phyloP scores from a whole-genome alignment of 1,140 invertebrate species.

The Chironomus tepperi region DNA sequence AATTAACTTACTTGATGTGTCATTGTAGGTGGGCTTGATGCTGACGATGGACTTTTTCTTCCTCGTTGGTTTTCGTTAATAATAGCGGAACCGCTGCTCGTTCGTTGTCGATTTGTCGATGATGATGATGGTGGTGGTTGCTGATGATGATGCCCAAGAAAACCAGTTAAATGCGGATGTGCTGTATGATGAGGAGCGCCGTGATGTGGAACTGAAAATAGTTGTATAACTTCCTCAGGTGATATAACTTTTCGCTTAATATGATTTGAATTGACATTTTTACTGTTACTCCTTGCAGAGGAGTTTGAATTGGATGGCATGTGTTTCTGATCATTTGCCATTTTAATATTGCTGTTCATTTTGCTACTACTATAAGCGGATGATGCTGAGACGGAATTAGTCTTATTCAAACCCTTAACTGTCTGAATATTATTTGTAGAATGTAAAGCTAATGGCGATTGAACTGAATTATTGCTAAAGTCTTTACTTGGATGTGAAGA shows the following conservation, averaged over 20 bases:
- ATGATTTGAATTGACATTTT: constrained; percentile 19
- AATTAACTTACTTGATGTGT: constrained; percentile 49
- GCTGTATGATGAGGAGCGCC: background rate
- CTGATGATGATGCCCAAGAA: constrained; percentile 12
- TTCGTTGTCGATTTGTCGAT: background rate
- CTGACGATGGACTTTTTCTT: constrained; percentile 35
- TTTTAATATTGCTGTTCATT: constrained; percentile 11
- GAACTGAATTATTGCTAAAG: background rate
- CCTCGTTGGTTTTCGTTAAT: background rate
- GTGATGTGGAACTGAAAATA: constrained; percentile 19
- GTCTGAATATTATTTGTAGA: constrained; percentile 15
- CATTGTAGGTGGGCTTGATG: constrained; percentile 63
- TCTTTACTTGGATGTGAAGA: constrained; percentile 15
- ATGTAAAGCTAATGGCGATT: background rate
- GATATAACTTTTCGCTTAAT: constrained; percentile 9
- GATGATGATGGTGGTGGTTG: background rate
- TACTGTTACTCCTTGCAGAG: constrained; percentile 4
- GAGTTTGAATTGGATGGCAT: constrained; percentile 12
- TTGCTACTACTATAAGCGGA: constrained; percentile 19
- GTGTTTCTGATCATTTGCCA: constrained; percentile 10
- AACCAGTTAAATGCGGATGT: constrained; percentile 11
- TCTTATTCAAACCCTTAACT: background rate
- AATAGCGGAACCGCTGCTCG: constrained; percentile 8
- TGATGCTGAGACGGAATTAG: constrained; percentile 11
- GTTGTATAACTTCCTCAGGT: constrained; percentile 11